Conservation (phyloP, 2,113 vertebrate genomes). For the Oxyura jamaicensis region DNA sequence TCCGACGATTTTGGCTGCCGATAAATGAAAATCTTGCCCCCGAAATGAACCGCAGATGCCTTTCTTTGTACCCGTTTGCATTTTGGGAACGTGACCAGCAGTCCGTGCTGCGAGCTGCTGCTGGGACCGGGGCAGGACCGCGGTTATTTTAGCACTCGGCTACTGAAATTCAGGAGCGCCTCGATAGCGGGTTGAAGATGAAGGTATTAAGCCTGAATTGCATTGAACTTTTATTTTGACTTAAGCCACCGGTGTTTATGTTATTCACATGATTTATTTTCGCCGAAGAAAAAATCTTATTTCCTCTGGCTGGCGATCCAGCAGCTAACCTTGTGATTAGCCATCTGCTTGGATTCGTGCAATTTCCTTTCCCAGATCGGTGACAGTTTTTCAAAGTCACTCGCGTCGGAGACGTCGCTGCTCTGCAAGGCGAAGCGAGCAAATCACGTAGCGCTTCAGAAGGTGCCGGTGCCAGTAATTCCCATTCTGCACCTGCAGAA, state of each 20-base stretch:
- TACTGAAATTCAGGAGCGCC: not conserved
- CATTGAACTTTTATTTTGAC: not conserved
- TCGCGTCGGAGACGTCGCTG: not conserved
- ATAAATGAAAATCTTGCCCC: not conserved
- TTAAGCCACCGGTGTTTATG: not conserved
- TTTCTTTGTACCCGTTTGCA: not conserved
- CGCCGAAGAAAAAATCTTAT: not conserved
- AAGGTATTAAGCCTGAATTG: not conserved
- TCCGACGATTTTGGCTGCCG: not conserved
- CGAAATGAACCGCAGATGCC: fast-evolving
- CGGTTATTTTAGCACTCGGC: not conserved
- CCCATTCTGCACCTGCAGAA: not conserved
- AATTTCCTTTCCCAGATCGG: not conserved
- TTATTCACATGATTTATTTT: not conserved
- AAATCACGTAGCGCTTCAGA: not conserved
- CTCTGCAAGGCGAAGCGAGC: not conserved
- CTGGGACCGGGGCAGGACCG: fast-evolving
- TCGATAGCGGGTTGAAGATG: not conserved
- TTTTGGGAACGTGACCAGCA: not conserved
- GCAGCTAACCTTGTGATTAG: not conserved
- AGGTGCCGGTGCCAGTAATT: not conserved
- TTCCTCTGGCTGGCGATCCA: not conserved
- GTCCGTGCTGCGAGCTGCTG: not conserved
- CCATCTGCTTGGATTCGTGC: not conserved
- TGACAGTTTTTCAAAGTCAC: not conserved